phyloP scores from a whole-genome alignment of 2,888 invertebrate genomes.

The Pollenia griseotomentosa region DNA sequence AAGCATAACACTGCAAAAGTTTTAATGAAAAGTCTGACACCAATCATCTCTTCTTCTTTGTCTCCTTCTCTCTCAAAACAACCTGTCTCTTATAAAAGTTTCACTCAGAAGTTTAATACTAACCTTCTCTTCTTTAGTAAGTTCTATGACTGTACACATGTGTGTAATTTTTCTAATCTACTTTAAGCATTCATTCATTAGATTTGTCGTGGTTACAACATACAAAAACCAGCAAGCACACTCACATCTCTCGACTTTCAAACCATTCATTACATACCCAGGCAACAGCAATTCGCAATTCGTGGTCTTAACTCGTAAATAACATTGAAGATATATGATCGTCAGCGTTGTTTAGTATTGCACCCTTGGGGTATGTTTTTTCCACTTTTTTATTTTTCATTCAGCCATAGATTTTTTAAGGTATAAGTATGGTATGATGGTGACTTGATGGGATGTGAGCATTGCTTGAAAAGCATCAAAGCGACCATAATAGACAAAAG shows the following conservation, averaged over 20 bases:
- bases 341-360: conserved; percentile 63
- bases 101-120: too few species aligned
- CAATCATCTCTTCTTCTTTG: too few species aligned
- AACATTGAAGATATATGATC: conserved; percentile 68
- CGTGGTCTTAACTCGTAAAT: conserved; percentile 62
- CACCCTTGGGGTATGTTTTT: conserved; percentile 60
- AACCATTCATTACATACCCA: background rate
- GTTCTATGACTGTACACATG: too few species aligned
- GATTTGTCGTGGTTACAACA: conserved; percentile 3
- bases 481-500: conserved; percentile 66
- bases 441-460: conserved; percentile 31
- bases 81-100: too few species aligned
- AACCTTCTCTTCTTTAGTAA: too few species aligned
- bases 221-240: background rate
- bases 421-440: conserved; percentile 15
- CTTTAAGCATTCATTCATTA: background rate
- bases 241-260: background rate
- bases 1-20: too few species aligned
- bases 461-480: conserved; percentile 60
- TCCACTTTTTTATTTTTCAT: conserved; percentile 13
- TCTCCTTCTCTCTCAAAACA: too few species aligned
- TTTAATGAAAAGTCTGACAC: too few species aligned
- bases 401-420: conserved; percentile 55
- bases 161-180: too few species aligned
- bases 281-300: conserved; percentile 18